These are phyloP conservation scores for Archilochus colubris DNA, from an alignment of 2,113 vertebrate species.

Conservation along the genomic window DNA sequence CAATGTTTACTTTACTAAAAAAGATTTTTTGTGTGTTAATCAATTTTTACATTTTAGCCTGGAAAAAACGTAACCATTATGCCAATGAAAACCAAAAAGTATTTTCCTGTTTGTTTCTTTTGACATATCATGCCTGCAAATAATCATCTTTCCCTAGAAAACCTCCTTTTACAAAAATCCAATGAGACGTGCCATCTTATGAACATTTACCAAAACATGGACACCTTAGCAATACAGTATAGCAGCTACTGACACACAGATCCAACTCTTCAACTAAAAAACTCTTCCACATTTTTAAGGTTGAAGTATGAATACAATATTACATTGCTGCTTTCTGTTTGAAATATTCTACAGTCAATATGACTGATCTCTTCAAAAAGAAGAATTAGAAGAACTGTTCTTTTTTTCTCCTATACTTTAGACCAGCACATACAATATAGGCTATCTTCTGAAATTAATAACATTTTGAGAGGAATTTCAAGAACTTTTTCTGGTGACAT, in stretches of 20 bases:
- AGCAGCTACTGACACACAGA: neutral
- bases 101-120: slow-evolving; percentile 62
- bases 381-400: neutral
- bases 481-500: neutral
- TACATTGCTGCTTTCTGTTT: neutral
- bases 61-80: slow-evolving; percentile 16
- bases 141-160: slow-evolving; percentile 41
- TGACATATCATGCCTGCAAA: slow-evolving; percentile 57
- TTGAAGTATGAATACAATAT: neutral
- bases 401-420: neutral
- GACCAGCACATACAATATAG: neutral
- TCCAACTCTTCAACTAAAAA: neutral
- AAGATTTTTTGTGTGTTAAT: neutral
- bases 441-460: neutral
- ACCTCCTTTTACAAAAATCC: neutral
- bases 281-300: neutral
- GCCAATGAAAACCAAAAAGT: slow-evolving; percentile 59
- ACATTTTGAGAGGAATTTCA: neutral
- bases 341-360: neutral
- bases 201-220: neutral
- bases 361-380: neutral
- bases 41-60: slow-evolving; percentile 60
- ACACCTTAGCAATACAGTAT: neutral
- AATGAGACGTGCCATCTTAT: neutral
- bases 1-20: neutral